Percentiles rank a stretch among this genome's conserved stretches.
Evolutionary conservation across 1,140 invertebrate genomes (phyloP).

Genomic region (Calephelis virginiensis): DNA sequence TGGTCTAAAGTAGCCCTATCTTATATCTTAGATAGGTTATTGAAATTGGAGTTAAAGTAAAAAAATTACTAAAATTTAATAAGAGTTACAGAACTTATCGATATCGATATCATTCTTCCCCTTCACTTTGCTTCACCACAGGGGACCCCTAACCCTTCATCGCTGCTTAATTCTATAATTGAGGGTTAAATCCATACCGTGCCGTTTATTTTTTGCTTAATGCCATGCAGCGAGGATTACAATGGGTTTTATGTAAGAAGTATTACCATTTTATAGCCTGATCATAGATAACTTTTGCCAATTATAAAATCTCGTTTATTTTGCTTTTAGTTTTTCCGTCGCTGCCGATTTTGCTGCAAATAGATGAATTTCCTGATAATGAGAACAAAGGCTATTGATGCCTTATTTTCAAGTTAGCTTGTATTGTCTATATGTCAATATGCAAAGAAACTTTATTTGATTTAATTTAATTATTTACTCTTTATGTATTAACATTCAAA

Average conservation of each 20-base stretch:
- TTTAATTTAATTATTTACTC: too few species aligned
- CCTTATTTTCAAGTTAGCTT: too few species aligned
- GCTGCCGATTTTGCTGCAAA: not conserved
- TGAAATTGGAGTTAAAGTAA: too few species aligned
- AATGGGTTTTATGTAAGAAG: slow-evolving; percentile 47
- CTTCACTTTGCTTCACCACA: slow-evolving; percentile 40
- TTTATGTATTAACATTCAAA: too few species aligned
- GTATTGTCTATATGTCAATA: too few species aligned
- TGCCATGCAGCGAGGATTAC: slow-evolving; percentile 42
- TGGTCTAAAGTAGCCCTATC: too few species aligned
- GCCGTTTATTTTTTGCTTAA: slow-evolving; percentile 50
- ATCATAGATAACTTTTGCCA: slow-evolving; percentile 16
- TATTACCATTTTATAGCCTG: slow-evolving; percentile 26
- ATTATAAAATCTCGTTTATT: not conserved
- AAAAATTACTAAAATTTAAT: too few species aligned
- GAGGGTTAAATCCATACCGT: slow-evolving; percentile 70
- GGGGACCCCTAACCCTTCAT: slow-evolving; percentile 62
- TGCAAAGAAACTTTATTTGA: too few species aligned
- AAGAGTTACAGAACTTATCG: slow-evolving; percentile 14
- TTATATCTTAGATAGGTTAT: too few species aligned
- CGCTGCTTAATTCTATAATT: slow-evolving; percentile 71
- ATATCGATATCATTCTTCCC: slow-evolving; percentile 28
- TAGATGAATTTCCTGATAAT: too few species aligned
- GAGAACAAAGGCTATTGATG: too few species aligned
- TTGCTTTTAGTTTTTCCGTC: not conserved